Evolutionary conservation across 2,113 vertebrate genomes (phyloP).

Genomic region (Atractosteus spatula): DNA sequence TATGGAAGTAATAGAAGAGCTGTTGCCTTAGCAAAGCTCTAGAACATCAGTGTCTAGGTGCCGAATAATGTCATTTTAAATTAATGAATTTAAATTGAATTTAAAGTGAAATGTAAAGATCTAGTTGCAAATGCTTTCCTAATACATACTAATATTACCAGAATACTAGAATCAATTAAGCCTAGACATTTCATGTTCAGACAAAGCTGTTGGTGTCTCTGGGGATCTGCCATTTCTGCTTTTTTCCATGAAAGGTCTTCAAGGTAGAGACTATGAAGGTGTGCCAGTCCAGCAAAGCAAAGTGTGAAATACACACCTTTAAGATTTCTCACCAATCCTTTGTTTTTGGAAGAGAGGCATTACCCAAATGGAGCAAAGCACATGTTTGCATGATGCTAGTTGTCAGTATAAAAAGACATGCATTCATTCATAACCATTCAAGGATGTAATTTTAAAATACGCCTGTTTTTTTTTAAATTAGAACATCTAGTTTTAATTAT

Average conservation of each 20-base stretch:
- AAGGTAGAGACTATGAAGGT: too few relatives aligned
- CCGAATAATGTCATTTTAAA: constrained; percentile 27
- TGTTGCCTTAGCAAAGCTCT: background rate
- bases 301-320: too few relatives aligned
- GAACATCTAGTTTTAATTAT: too few relatives aligned
- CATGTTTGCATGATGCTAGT: background rate
- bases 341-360: too few relatives aligned
- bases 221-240: background rate
- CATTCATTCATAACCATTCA: background rate
- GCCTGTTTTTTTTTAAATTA: background rate
- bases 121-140: constrained; percentile 20
- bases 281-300: too few relatives aligned
- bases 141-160: constrained; percentile 27
- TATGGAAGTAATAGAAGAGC: background rate
- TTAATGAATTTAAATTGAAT: constrained; percentile 1
- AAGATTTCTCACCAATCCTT: too few relatives aligned
- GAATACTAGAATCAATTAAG: constrained; percentile 25
- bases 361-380: background rate
- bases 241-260: too few relatives aligned
- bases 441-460: background rate
- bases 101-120: background rate
- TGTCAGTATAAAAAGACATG: background rate
- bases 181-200: constrained; percentile 14
- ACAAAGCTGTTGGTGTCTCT: constrained; percentile 3
- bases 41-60: constrained; percentile 9